phyloP scores from a whole-genome alignment of 2,797 vertebrate genomes.

The Oreortyx pictus region DNA sequence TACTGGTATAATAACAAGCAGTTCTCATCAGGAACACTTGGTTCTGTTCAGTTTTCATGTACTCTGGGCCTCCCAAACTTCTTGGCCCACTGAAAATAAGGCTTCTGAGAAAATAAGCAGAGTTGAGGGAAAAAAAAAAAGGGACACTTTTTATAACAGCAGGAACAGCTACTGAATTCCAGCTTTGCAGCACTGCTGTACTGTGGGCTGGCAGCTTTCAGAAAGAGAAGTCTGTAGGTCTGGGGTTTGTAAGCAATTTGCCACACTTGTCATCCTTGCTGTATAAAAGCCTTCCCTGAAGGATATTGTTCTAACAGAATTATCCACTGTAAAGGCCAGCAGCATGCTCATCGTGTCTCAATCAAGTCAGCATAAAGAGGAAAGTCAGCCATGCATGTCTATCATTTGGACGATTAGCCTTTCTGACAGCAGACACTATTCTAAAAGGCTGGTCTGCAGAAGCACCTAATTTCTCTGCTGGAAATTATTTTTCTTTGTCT shows the following conservation, averaged over 20 bases:
- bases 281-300: slow-evolving; percentile 65
- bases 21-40: background rate
- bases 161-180: background rate
- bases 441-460: slow-evolving; percentile 50
- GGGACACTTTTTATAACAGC: background rate
- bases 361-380: slow-evolving; percentile 62
- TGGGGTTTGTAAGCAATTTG: slow-evolving; percentile 62
- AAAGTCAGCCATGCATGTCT: slow-evolving; percentile 65
- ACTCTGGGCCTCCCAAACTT: background rate
- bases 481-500: slow-evolving; percentile 64
- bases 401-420: slow-evolving; percentile 68
- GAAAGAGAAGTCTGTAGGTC: slow-evolving; percentile 33
- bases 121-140: background rate
- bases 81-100: background rate
- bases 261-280: slow-evolving; percentile 67
- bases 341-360: slow-evolving; percentile 62
- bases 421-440: slow-evolving; percentile 47
- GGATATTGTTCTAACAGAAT: slow-evolving; percentile 73
- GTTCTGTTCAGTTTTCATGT: background rate
- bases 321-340: slow-evolving; percentile 64
- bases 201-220: slow-evolving; percentile 10
- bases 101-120: background rate
- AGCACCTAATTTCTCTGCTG: slow-evolving; percentile 60
- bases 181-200: background rate
- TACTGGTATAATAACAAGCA: background rate